phyloP scores from a whole-genome alignment of 2,113 vertebrate species.

The Nansenia antarctica region DNA sequence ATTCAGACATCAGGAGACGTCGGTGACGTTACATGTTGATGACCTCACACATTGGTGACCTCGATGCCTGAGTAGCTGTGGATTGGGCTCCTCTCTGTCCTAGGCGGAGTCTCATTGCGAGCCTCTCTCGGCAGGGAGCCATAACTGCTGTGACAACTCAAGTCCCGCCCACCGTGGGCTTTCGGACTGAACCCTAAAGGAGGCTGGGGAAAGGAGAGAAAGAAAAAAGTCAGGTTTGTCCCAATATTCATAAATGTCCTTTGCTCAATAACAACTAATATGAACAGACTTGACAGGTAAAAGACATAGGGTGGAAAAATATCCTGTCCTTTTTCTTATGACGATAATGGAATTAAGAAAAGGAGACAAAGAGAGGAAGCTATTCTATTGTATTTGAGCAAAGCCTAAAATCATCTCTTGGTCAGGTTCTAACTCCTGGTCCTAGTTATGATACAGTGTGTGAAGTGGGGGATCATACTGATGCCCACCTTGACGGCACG shows the following conservation, averaged over 20 bases:
- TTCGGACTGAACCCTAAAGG: slow-evolving; percentile 82
- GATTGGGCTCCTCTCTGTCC: slow-evolving; percentile 69
- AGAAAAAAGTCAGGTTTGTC: neutral
- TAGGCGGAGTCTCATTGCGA: slow-evolving; percentile 62
- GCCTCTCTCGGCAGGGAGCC: slow-evolving; percentile 76
- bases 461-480: too few relatives aligned
- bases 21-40: neutral
- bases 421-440: too few relatives aligned
- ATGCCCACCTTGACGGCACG: slow-evolving; percentile 78
- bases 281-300: too few relatives aligned
- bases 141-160: slow-evolving; percentile 75
- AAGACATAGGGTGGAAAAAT: too few relatives aligned
- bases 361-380: too few relatives aligned
- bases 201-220: slow-evolving; percentile 66
- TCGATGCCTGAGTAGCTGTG: slow-evolving; percentile 74
- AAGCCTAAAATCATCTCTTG: too few relatives aligned
- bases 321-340: too few relatives aligned
- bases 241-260: too few relatives aligned
- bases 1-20: neutral
- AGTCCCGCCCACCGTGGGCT: slow-evolving; percentile 71
- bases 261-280: too few relatives aligned
- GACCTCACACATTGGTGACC: slow-evolving; percentile 80
- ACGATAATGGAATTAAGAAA: too few relatives aligned
- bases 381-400: too few relatives aligned
- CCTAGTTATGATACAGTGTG: too few relatives aligned